These are phyloP conservation scores for Drosophila murphyi DNA, from an alignment of 1,140 invertebrate genomes.

Conservation along the genomic window DNA sequence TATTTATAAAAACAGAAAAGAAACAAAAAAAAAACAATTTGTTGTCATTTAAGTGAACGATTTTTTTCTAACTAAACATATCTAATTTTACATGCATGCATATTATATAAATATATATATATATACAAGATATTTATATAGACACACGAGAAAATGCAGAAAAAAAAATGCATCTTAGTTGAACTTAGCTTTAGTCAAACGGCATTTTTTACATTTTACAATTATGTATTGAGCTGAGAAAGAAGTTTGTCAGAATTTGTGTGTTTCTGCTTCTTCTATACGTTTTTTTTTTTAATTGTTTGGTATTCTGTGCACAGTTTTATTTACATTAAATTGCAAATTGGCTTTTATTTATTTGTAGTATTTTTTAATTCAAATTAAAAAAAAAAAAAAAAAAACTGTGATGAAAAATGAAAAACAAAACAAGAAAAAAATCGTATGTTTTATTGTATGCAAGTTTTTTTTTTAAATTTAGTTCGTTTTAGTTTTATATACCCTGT, in stretches of 20 bases:
- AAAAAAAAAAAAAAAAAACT: constrained; percentile 51
- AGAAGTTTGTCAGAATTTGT: background rate
- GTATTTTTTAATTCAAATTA: constrained; percentile 41
- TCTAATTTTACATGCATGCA: constrained; percentile 26
- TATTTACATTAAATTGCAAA: constrained; percentile 54
- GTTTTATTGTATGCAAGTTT: constrained; percentile 65
- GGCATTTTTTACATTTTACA: constrained; percentile 7
- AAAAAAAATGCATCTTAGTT: constrained; percentile 34
- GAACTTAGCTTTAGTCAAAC: constrained; percentile 57
- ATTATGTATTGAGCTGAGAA: background rate
- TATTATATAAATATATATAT: constrained; percentile 33
- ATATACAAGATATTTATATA: constrained; percentile 16
- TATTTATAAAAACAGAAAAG: constrained; percentile 15
- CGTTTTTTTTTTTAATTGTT: constrained; percentile 17
- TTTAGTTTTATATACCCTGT: constrained; percentile 23
- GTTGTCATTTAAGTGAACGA: constrained; percentile 27
- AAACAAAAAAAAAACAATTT: background rate
- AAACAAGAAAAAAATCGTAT: constrained; percentile 57
- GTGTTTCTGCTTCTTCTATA: background rate
- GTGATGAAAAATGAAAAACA: constrained; percentile 41
- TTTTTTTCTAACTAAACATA: constrained; percentile 31
- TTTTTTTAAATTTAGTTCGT: constrained; percentile 7
- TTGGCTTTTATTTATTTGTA: constrained; percentile 59
- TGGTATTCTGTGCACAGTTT: constrained; percentile 73
- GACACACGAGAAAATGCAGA: background rate